A percentile compares a stretch with the other conserved stretches of the same genome.
Conservation (phyloP, 1,140 invertebrate genomes). For the Lasioglossum baleicum region DNA sequence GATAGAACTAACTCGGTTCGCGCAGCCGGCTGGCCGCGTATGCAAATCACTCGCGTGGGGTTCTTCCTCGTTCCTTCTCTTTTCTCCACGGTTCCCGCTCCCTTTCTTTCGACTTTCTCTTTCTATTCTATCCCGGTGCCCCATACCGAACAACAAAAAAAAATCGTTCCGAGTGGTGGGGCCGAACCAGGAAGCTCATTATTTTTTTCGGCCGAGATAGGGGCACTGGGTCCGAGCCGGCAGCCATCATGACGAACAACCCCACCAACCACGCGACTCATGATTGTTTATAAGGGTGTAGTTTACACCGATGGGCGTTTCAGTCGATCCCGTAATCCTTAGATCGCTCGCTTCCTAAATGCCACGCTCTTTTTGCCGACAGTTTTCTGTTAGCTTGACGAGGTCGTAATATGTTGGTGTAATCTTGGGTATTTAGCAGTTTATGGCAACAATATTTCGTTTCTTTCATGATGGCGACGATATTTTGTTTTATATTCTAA, state of each 20-base stretch:
- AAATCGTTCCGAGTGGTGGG: constrained; percentile 53
- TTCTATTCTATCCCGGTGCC: constrained; percentile 10
- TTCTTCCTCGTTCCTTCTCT: constrained; percentile 52
- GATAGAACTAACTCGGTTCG: constrained; percentile 69
- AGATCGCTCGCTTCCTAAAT: background rate
- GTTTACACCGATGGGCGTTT: constrained; percentile 56
- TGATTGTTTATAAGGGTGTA: constrained; percentile 65
- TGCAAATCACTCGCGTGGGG: constrained; percentile 76
- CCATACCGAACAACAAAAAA: constrained; percentile 34
- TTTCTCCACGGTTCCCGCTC: background rate
- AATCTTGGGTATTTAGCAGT: too few relatives aligned
- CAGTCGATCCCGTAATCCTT: constrained; percentile 35
- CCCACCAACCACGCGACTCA: constrained; percentile 55
- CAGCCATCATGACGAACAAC: constrained; percentile 73
- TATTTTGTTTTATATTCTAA: too few relatives aligned
- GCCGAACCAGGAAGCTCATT: constrained; percentile 69
- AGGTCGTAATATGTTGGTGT: too few relatives aligned
- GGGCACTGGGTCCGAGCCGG: constrained; percentile 61
- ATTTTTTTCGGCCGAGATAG: constrained; percentile 63
- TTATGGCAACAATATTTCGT: too few relatives aligned
- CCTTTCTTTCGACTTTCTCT: background rate
- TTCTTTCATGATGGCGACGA: too few relatives aligned
- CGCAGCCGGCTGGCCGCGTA: constrained; percentile 70
- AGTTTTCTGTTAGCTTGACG: constrained; percentile 19
- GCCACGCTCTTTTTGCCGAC: background rate